phyloP scores from a whole-genome alignment of 1,140 invertebrate species.

The Periplaneta americana region DNA sequence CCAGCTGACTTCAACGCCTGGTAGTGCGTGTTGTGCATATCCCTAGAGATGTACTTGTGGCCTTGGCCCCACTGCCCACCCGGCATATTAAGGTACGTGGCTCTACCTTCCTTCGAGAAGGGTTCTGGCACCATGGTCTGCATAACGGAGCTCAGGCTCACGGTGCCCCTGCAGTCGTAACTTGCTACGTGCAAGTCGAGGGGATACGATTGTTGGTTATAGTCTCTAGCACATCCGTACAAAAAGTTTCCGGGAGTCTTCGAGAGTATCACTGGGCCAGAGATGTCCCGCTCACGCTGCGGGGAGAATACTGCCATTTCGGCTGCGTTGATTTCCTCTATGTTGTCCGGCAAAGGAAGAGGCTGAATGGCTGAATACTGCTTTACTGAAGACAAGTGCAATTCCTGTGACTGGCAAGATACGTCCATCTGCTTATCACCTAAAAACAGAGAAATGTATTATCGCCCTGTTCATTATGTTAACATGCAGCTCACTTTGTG shows the following conservation, averaged over 20 bases:
- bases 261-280: constrained; percentile 46
- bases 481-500: no score
- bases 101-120: constrained; percentile 49
- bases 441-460: background rate
- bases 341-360: constrained; percentile 43
- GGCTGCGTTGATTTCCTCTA: constrained; percentile 39
- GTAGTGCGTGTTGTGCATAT: constrained; percentile 55
- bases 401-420: background rate
- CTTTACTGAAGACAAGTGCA: background rate
- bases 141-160: constrained; percentile 62
- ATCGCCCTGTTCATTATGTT: no score
- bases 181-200: constrained; percentile 51
- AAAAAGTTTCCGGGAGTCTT: constrained; percentile 27
- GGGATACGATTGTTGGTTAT: constrained; percentile 36
- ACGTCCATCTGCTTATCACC: background rate
- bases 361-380: constrained; percentile 22
- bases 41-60: constrained; percentile 60
- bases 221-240: constrained; percentile 26
- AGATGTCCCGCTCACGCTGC: constrained; percentile 51
- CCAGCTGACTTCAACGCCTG: background rate
- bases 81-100: constrained; percentile 63
- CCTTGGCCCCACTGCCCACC: constrained; percentile 61
- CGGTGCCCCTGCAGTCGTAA: constrained; percentile 61
- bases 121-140: constrained; percentile 67
- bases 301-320: constrained; percentile 58